Evolutionary conservation across 1,140 invertebrate genomes (phyloP), one percentile per base, ranked within the genome.

Genomic region (Anadara kagoshimensis): DNA sequence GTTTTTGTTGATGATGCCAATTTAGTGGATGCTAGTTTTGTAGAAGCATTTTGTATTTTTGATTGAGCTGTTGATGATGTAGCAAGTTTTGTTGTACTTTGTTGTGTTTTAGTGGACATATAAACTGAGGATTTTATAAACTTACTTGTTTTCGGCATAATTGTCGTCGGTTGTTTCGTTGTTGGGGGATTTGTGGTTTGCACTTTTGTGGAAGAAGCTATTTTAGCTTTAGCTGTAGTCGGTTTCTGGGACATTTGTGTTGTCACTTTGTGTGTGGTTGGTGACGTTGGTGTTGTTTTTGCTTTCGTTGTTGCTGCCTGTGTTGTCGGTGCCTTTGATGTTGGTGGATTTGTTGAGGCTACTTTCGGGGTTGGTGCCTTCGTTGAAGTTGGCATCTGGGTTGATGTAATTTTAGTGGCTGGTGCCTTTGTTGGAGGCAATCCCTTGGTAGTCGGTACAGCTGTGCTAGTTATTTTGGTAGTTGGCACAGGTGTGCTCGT

Each of bases 381-480:
- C 1, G n/a, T 4, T 20, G 56, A n/a, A 3, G 56, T 2, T 22
- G 26, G 8, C 5, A 43, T 41, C 22, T 44, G 59, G 36, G 36
- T 57, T 36, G 43, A 59, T 12, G 67, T 41, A 18, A 29, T 5
- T 10, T 41, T n/a, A 47, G 51, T 43, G n/a, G 49, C 14, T 11
- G 20, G 4, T 43, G 43, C 45, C 12, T 43, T n/a, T 11, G 43
- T n/a, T 49, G 43, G 29, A 7, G 22, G 2, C 14, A 26, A 24
- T 63, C 12, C 16, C 20, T 49, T 47, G 0, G 65, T 64, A 8
- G 72, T 57, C 5, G 64, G 47, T 47, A 49, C 8, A 16, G 58
- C 45, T 29, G 71, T 53, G 2, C 47, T 53, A 0, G 49, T 29
- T 29, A 51, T 59, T 3, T 43, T 61, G 5, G 64, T 67, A n/a